Percentiles rank a stretch among this genome's conserved stretches.
These are phyloP conservation scores for Crematogaster levior DNA, from an alignment of 2,888 invertebrate species.

Conservation along the genomic window DNA sequence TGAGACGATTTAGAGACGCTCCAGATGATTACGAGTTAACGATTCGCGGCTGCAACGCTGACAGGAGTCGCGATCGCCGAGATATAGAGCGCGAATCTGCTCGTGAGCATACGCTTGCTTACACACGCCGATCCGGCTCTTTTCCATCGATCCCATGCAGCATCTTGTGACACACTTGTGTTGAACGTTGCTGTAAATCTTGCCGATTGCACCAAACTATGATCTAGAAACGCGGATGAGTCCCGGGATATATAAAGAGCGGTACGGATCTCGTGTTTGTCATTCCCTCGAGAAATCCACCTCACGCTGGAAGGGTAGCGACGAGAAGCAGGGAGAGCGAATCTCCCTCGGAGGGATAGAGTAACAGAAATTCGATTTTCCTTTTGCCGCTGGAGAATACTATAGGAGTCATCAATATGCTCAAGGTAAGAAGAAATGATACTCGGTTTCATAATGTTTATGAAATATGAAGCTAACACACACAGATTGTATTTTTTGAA, in stretches of 20 bases:
- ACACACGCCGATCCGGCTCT: conserved; percentile 64
- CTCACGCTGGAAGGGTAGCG: conserved; percentile 76
- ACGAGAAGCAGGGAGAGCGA: conserved; percentile 56
- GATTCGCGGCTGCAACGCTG: conserved; percentile 60
- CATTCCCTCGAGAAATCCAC: conserved; percentile 82
- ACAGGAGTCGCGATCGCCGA: conserved; percentile 71
- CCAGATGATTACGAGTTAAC: conserved; percentile 40
- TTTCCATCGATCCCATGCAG: conserved; percentile 56
- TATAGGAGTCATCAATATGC: conserved; percentile 69
- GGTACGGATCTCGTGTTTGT: conserved; percentile 83
- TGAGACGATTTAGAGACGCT: conserved; percentile 32
- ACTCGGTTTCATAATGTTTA: neutral
- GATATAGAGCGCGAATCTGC: conserved; percentile 71
- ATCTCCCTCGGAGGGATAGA: conserved; percentile 57
- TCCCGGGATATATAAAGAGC: conserved; percentile 83
- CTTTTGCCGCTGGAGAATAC: conserved; percentile 43
- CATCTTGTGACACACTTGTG: conserved; percentile 81
- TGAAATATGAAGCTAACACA: neutral
- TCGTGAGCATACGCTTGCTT: conserved; percentile 61
- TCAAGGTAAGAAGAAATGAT: conserved; percentile 75
- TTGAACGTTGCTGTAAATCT: conserved; percentile 84
- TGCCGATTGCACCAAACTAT: conserved; percentile 84
- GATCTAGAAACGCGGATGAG: conserved; percentile 84
- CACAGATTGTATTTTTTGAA: neutral
- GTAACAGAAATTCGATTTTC: conserved; percentile 54